Evolutionary conservation across 2,113 vertebrate genomes (phyloP).

Genomic region (Climacteris rufus): DNA sequence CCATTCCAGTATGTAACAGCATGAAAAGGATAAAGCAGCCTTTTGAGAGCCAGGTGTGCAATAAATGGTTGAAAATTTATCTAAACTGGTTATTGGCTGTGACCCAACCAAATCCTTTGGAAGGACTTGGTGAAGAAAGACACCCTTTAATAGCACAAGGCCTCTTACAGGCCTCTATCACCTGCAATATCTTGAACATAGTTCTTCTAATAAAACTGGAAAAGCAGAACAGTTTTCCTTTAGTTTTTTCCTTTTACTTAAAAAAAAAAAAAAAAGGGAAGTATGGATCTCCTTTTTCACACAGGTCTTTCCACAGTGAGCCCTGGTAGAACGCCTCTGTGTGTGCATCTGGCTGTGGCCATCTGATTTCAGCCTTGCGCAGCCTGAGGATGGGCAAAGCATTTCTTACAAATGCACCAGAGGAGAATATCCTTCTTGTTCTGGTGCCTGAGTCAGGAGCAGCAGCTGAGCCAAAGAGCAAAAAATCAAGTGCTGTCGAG

Average conservation of each 20-base stretch:
- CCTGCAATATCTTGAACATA: background rate
- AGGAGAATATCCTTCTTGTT: background rate
- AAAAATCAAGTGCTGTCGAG: background rate
- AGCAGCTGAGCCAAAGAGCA: conserved; percentile 3
- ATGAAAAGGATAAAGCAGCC: background rate
- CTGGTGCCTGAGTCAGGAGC: background rate
- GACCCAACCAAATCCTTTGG: background rate
- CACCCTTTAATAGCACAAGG: background rate
- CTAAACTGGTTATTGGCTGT: background rate
- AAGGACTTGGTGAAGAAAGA: background rate
- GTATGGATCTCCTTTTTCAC: background rate
- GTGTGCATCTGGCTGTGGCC: background rate
- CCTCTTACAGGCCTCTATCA: background rate
- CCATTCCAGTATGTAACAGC: background rate
- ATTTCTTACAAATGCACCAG: background rate
- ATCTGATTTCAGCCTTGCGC: background rate
- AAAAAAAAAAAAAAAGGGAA: background rate
- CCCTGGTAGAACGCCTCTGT: background rate
- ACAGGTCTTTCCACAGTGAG: background rate
- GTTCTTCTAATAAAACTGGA: background rate
- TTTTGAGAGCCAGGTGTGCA: background rate
- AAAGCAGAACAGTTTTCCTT: background rate
- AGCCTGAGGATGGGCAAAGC: background rate
- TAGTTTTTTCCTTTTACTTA: background rate
- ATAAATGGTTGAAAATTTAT: background rate